These are phyloP conservation scores for Xenotilapia leptura DNA, from an alignment of 2,113 vertebrate species.

Conservation along the genomic window DNA sequence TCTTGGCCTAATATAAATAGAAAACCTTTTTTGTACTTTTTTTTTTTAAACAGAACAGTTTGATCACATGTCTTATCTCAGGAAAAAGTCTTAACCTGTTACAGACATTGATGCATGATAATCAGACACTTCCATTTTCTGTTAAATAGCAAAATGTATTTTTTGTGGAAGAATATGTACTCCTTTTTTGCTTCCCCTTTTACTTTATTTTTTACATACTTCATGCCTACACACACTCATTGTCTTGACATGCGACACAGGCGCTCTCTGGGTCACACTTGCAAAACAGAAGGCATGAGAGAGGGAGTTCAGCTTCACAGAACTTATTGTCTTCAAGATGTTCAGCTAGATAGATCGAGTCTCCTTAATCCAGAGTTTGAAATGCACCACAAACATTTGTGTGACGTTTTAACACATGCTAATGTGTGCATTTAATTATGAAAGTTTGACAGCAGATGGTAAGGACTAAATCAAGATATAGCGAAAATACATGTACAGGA, in stretches of 20 bases:
- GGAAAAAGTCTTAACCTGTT: background rate
- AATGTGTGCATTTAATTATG: background rate
- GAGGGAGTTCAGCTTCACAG: background rate
- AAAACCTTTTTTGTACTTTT: background rate
- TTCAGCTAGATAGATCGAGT: background rate
- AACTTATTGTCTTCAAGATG: conserved; percentile 16
- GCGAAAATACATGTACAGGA: background rate
- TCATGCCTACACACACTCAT: conserved; percentile 30
- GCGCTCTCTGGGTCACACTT: background rate
- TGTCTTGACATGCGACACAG: conserved; percentile 5
- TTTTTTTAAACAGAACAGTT: background rate
- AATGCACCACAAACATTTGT: background rate
- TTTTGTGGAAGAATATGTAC: background rate
- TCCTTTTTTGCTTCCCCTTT: background rate
- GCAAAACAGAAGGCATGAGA: background rate
- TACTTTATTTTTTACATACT: conserved; percentile 23
- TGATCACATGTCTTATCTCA: background rate
- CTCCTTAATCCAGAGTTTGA: background rate
- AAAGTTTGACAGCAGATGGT: background rate
- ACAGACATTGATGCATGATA: background rate
- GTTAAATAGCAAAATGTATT: background rate
- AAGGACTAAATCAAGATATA: background rate
- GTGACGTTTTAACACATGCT: background rate
- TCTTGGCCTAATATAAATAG: background rate
- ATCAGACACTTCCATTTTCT: background rate